These are phyloP conservation scores for Ochotona curzoniae DNA, from an alignment of 2,113 vertebrate genomes.

Conservation along the genomic window DNA sequence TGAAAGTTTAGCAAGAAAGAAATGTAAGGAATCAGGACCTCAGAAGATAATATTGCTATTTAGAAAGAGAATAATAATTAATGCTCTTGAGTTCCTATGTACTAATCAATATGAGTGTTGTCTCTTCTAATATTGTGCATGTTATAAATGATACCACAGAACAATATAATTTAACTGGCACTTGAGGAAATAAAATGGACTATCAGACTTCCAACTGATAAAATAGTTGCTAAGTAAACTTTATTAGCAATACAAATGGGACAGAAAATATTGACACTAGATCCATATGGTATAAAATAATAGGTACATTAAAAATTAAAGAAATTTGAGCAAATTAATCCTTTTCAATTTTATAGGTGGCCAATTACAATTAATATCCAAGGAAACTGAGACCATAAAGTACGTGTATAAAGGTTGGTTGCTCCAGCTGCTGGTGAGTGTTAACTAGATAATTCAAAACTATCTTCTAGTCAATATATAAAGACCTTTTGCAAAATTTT, in stretches of 20 bases:
- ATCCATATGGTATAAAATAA: conserved; percentile 57
- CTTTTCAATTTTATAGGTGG: conserved; percentile 52
- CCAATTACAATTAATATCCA: conserved; percentile 16
- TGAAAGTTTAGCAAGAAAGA: conserved; percentile 36
- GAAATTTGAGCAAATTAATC: conserved; percentile 59
- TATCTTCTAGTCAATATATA: conserved; percentile 6
- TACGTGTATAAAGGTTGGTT: background rate
- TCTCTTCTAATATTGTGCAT: conserved; percentile 9
- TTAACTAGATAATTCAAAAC: background rate
- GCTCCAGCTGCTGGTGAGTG: background rate
- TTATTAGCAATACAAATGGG: conserved; percentile 59
- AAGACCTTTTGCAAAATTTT: conserved; percentile 9
- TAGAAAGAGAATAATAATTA: conserved; percentile 7
- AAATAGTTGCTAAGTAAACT: conserved; percentile 65
- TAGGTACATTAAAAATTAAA: conserved; percentile 29
- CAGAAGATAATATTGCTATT: conserved; percentile 31
- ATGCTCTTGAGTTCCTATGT: background rate
- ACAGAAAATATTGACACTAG: conserved; percentile 56
- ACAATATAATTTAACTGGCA: conserved; percentile 58
- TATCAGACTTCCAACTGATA: conserved; percentile 50
- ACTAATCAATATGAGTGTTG: conserved; percentile 35
- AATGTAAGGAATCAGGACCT: conserved; percentile 25
- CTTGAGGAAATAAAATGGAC: conserved; percentile 41
- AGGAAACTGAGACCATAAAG: conserved; percentile 58
- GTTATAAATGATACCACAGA: conserved; percentile 23